A percentile compares a stretch with the other conserved stretches of the same genome.
These are phyloP conservation scores for Pogonomyrmex barbatus DNA, from an alignment of 1,140 invertebrate genomes.

Conservation along the genomic window DNA sequence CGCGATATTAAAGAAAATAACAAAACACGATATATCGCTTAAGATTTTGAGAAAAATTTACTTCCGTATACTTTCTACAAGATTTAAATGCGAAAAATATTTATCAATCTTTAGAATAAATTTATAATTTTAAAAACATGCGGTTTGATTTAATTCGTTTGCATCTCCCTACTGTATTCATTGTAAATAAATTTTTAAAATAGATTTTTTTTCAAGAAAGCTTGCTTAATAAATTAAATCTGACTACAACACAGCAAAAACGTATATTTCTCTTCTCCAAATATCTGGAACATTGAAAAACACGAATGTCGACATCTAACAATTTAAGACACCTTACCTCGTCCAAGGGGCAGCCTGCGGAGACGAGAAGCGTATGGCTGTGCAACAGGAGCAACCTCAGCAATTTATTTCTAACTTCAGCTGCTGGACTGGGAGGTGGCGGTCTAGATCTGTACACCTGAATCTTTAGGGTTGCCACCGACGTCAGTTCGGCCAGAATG, in stretches of 20 bases:
- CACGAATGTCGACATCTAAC: not conserved
- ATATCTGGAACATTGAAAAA: not conserved
- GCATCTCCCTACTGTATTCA: not conserved
- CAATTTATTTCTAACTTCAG: constrained; percentile 97
- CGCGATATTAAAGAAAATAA: not conserved
- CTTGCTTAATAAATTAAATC: constrained; percentile 9
- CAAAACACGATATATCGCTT: not conserved
- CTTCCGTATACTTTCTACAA: not conserved
- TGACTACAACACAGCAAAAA: not conserved
- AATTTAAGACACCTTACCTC: constrained; percentile 88
- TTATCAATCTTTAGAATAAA: not conserved
- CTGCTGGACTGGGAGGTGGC: constrained; percentile 88
- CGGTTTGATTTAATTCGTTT: not conserved
- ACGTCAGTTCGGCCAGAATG: constrained; percentile 96
- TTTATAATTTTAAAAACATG: no score
- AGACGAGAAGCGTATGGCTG: constrained; percentile 93
- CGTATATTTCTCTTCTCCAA: not conserved
- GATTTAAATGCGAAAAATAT: not conserved
- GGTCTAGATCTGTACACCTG: constrained; percentile 94
- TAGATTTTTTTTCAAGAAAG: not conserved
- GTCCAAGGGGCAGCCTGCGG: constrained; percentile 96
- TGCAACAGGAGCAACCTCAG: constrained; percentile 94
- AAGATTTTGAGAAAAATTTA: not conserved
- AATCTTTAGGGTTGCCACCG: constrained; percentile 95
- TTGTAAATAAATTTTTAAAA: not conserved